These are phyloP conservation scores for Atractosteus spatula DNA, from an alignment of 2,113 vertebrate genomes.

Conservation along the genomic window DNA sequence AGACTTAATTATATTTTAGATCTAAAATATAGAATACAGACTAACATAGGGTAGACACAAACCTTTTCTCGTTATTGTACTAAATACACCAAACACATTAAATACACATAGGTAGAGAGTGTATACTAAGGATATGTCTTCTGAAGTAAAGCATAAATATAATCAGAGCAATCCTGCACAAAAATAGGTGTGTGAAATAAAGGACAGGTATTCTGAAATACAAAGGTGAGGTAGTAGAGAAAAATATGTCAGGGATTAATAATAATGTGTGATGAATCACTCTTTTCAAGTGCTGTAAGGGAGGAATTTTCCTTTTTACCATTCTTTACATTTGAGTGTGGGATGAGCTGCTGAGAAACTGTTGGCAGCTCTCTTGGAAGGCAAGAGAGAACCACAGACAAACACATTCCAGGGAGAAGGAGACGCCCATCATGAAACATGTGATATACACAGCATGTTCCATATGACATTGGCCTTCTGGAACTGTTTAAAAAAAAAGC, in stretches of 20 bases:
- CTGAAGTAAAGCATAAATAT: no score
- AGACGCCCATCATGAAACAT: background rate
- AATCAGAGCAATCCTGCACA: no score
- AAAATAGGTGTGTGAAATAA: constrained; percentile 24
- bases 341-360: constrained; percentile 27
- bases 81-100: no score
- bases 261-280: constrained; percentile 48
- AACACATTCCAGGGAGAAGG: background rate
- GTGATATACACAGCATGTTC: no score
- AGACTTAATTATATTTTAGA: no score
- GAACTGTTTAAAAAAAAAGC: no score
- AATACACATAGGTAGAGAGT: no score
- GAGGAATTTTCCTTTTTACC: constrained; percentile 44
- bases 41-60: no score
- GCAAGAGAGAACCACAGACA: background rate
- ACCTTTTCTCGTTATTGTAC: no score
- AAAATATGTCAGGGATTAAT: constrained; percentile 39
- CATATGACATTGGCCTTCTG: no score
- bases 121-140: no score
- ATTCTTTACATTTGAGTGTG: constrained; percentile 39
- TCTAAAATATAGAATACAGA: no score
- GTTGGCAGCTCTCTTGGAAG: constrained; percentile 25
- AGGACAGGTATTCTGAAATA: constrained; percentile 24
- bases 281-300: constrained; percentile 50
- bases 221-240: constrained; percentile 44